Evolutionary conservation across 2,113 vertebrate species (phyloP).

Genomic region (Myotis brandtii): DNA sequence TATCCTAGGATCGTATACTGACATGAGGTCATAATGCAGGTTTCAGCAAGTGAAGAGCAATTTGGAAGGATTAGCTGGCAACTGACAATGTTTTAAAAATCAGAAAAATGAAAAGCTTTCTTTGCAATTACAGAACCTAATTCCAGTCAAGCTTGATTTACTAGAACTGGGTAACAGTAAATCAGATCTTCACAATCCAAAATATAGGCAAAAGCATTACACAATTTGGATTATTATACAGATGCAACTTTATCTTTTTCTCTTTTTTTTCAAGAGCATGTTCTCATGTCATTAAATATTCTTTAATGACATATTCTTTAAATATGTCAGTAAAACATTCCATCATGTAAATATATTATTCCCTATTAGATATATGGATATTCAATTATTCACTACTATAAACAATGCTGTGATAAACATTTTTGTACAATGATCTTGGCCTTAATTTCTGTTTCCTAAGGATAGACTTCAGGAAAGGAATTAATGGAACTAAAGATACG

Average conservation of each 20-base stretch:
- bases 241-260: background rate
- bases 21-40: background rate
- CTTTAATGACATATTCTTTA: background rate
- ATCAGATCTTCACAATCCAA: background rate
- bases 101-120: slow-evolving; percentile 33
- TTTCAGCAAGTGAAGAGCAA: background rate
- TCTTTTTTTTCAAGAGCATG: background rate
- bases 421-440: background rate
- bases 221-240: background rate
- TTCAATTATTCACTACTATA: slow-evolving; percentile 17
- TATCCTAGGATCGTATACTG: background rate
- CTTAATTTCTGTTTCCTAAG: slow-evolving; percentile 45
- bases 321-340: background rate
- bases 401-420: background rate
- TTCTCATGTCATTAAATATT: slow-evolving; percentile 16
- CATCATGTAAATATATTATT: background rate
- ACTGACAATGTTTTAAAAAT: slow-evolving; percentile 35
- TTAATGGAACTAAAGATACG: background rate
- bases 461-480: background rate
- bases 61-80: background rate
- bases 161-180: background rate
- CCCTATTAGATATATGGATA: background rate
- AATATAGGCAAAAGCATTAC: background rate
- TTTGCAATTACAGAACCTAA: slow-evolving; percentile 43
- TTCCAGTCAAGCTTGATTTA: background rate